Evolutionary conservation across 2,797 vertebrate genomes (phyloP).

Genomic region (Pelobates cultripes): DNA sequence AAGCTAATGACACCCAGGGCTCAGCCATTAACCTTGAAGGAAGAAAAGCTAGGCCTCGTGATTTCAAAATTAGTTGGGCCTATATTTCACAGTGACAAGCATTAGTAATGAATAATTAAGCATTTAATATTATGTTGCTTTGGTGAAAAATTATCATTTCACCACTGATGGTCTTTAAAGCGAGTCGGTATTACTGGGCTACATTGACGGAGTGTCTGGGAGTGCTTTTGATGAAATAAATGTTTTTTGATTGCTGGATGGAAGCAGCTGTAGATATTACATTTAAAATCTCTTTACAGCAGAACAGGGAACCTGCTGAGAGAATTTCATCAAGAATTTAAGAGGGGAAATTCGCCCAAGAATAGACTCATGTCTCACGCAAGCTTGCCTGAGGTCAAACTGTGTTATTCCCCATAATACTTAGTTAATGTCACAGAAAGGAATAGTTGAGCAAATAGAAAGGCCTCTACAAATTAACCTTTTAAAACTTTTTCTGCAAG

Average conservation of each 20-base stretch:
- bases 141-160: slow-evolving; percentile 88
- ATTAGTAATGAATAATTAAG: slow-evolving; percentile 98
- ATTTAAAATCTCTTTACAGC: slow-evolving; percentile 82
- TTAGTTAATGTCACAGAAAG: slow-evolving; percentile 78
- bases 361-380: slow-evolving; percentile 73
- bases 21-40: slow-evolving; percentile 88
- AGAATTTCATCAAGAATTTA: slow-evolving; percentile 93
- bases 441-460: slow-evolving; percentile 82
- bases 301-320: slow-evolving; percentile 82
- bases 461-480: slow-evolving; percentile 53
- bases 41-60: slow-evolving; percentile 78
- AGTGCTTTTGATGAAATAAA: slow-evolving; percentile 74
- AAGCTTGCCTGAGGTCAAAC: slow-evolving; percentile 75
- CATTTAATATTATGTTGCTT: slow-evolving; percentile 90
- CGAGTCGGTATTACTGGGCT: slow-evolving; percentile 76
- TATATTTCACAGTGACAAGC: slow-evolving; percentile 91
- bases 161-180: slow-evolving; percentile 86
- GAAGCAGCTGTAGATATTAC: slow-evolving; percentile 81
- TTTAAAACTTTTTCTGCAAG: slow-evolving; percentile 47
- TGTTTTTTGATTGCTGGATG: slow-evolving; percentile 78
- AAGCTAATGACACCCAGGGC: slow-evolving; percentile 80
- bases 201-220: slow-evolving; percentile 72
- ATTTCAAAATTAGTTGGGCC: slow-evolving; percentile 83
- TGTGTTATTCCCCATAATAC: slow-evolving; percentile 77
- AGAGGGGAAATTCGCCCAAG: slow-evolving; percentile 84